Evolutionary conservation across 2,113 vertebrate species (phyloP).

Genomic region (Sula dactylatra): DNA sequence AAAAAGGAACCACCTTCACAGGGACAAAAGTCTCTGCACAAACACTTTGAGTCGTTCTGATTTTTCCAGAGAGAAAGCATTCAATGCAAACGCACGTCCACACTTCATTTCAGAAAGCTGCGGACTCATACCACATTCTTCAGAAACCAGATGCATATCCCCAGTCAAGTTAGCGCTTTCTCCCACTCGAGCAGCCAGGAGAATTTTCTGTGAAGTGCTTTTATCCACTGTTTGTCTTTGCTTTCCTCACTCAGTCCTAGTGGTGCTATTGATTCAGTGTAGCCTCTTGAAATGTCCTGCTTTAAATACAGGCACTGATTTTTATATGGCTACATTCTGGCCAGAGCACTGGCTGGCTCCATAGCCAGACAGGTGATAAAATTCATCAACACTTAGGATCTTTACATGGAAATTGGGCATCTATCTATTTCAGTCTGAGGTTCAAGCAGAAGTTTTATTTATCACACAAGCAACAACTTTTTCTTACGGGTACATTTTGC

Average conservation of each 20-base stretch:
- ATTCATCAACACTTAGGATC: not conserved
- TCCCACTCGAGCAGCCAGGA: not conserved
- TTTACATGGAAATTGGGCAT: not conserved
- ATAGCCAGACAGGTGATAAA: not conserved
- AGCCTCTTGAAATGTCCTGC: not conserved
- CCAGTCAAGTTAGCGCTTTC: not conserved
- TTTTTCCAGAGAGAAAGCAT: not conserved
- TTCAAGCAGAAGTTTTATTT: not conserved
- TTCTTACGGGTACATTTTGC: not conserved
- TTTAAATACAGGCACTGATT: not conserved
- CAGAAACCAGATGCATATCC: not conserved
- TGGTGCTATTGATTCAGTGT: not conserved
- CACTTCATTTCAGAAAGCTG: conserved; percentile 10
- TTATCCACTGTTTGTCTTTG: not conserved
- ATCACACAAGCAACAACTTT: not conserved
- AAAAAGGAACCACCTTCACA: not conserved
- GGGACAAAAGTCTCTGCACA: not conserved
- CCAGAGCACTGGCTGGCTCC: not conserved
- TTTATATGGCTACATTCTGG: not conserved
- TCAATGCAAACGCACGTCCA: not conserved
- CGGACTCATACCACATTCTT: not conserved
- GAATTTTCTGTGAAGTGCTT: conserved; percentile 16
- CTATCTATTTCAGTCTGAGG: not conserved
- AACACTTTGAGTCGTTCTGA: not conserved
- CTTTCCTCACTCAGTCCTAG: not conserved